These are phyloP conservation scores for Dioctria rufipes DNA, from an alignment of 2,888 invertebrate species.

Conservation along the genomic window DNA sequence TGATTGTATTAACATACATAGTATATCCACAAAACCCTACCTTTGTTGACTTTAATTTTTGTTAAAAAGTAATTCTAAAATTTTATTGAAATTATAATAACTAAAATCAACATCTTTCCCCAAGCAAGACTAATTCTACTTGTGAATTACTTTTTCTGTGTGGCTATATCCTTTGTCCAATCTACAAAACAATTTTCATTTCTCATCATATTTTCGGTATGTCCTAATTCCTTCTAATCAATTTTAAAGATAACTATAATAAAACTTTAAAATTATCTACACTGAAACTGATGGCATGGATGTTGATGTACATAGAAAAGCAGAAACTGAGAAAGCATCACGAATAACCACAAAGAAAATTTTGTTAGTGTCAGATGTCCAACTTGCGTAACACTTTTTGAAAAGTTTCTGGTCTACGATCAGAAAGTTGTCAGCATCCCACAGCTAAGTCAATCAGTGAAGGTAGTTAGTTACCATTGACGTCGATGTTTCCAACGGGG, in stretches of 20 bases:
- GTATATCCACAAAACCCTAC: no score
- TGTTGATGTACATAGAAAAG: neutral
- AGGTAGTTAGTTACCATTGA: conserved; percentile 32
- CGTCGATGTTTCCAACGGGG: neutral
- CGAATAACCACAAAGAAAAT: conserved; percentile 1
- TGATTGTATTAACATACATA: no score
- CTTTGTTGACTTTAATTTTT: no score
- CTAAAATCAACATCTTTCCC: no score
- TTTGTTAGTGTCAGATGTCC: conserved; percentile 32
- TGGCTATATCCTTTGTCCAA: neutral
- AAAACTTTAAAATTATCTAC: conserved; percentile 40
- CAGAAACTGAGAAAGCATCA: neutral
- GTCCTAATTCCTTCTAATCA: neutral
- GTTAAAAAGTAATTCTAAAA: no score
- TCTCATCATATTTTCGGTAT: neutral
- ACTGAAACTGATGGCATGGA: neutral
- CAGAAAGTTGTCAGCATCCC: conserved; percentile 36
- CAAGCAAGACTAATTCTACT: no score
- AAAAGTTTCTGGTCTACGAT: conserved; percentile 33
- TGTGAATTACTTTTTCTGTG: no score
- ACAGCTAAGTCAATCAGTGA: conserved; percentile 27
- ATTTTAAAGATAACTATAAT: neutral
- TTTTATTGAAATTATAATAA: no score
- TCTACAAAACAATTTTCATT: neutral
- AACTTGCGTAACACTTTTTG: conserved; percentile 35